These are phyloP conservation scores for Tenthredo livida DNA, from an alignment of 2,888 invertebrate genomes.

Conservation along the genomic window DNA sequence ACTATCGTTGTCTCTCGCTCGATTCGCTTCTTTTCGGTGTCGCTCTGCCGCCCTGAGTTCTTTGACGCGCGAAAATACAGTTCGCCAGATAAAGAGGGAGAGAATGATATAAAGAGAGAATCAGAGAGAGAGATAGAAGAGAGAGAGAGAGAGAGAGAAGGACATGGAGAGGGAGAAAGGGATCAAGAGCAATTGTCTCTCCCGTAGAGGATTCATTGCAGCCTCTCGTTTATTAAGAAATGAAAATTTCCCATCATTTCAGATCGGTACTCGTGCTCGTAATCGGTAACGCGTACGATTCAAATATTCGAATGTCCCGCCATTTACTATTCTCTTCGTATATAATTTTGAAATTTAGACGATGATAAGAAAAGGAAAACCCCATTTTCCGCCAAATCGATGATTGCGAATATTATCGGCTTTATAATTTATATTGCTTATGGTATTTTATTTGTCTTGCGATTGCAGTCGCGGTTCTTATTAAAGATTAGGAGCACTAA, in stretches of 20 bases:
- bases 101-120: not conserved
- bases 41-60: constrained; percentile 49
- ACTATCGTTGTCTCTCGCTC: constrained; percentile 58
- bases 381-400: not conserved
- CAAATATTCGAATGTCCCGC: not conserved
- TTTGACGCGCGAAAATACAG: constrained; percentile 52
- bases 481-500: not conserved
- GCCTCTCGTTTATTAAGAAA: not conserved
- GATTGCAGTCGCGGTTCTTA: not conserved
- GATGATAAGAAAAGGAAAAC: not conserved
- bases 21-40: constrained; percentile 37
- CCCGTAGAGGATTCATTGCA: not conserved
- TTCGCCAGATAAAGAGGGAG: constrained; percentile 1
- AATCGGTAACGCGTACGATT: not conserved
- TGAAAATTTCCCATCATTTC: not conserved
- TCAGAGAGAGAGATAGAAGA: not conserved
- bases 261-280: not conserved
- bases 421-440: too few species aligned
- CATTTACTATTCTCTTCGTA: too few species aligned
- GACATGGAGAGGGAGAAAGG: not conserved
- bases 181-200: not conserved
- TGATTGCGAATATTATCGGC: not conserved
- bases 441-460: not conserved
- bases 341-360: not conserved
- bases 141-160: not conserved